Percentiles rank a stretch among this genome's conserved stretches.
Conservation (phyloP, 2,113 vertebrate species). For the Mormoops blainvillei region DNA sequence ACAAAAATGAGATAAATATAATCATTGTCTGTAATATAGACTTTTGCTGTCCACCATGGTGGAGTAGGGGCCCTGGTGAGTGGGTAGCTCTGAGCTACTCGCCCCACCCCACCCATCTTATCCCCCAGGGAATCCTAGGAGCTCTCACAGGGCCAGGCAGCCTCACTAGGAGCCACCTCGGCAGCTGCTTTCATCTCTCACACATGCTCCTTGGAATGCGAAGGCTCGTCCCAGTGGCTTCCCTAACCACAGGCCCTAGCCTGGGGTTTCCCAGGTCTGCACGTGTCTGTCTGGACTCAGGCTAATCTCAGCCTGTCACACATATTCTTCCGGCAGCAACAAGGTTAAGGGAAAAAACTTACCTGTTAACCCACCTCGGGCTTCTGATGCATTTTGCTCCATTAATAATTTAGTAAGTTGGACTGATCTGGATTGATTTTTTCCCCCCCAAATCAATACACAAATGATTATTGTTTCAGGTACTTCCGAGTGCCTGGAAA, state of each 20-base stretch:
- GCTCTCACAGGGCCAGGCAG: background rate
- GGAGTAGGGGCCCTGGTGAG: background rate
- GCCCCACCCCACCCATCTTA: background rate
- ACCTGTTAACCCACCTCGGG: background rate
- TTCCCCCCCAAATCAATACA: constrained; percentile 20
- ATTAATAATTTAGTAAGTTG: constrained; percentile 52
- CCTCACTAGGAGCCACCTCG: background rate
- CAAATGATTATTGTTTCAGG: background rate
- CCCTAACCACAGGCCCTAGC: background rate
- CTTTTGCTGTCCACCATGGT: background rate
- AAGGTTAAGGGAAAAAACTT: background rate
- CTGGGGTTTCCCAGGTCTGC: background rate
- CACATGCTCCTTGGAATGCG: rapidly evolving
- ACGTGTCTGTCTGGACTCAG: background rate
- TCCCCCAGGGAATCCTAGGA: background rate
- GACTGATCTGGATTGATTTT: constrained; percentile 28
- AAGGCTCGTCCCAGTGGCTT: background rate
- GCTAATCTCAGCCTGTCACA: background rate
- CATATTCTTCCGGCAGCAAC: background rate
- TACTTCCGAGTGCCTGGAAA: background rate
- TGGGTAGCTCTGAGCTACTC: too few relatives aligned
- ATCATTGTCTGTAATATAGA: background rate
- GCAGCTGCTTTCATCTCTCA: background rate
- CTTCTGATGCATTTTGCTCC: constrained; percentile 40
- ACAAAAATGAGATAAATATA: background rate